Base-by-base conservation (phyloP, 2,113 vertebrate species). In the Megaceryle torquata region DNA sequence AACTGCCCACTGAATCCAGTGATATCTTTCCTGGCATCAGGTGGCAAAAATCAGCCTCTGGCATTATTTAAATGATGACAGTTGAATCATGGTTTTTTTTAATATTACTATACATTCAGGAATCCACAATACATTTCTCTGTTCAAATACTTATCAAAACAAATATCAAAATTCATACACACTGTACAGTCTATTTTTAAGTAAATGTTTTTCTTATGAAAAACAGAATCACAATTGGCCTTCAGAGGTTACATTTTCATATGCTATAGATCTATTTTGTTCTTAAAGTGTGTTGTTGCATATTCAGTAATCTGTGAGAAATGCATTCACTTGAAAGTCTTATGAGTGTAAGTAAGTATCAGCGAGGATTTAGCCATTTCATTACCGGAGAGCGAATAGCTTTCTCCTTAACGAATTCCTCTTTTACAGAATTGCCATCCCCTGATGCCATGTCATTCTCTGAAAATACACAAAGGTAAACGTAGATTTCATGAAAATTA, bases 311-410 rank as follows among this genome's bases (percentile, higher is more conserved):
- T 84, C 92, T 81, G 39, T 82, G 65, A 90, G 63, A 54, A 94
- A 93, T 88, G 60, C 14, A 79, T 88, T 95, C 94, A 77, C 44
- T 88, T 82, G 35, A 87, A 92, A 95, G 72, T 96, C 93, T 86
- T 71, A 70, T 5, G 17, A 69, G 69, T 25, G 5, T 75, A 31
- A 79, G 56, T n/a, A n/a, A n/a, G n/a, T 46, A 98, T 99, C 99
- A 99, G 98, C 99, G 99, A 90, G 99, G 99, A 82, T 98, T 98
- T 91, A 99, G 96, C 97, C 98, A 98, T 97, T 99, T 99, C 77
- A 97, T 98, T 93, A 98, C 96, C 0, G 98, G 95, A 51, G 98
- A 96, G 33, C 44, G 96, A 80, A 97, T 82, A 29, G 86, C 64
- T 60, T 97, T 98, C 78, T 98, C 98, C 70, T 98, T 98, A 76